phyloP scores from a whole-genome alignment of 2,797 vertebrate species.

The Leucoraja ocellata region DNA sequence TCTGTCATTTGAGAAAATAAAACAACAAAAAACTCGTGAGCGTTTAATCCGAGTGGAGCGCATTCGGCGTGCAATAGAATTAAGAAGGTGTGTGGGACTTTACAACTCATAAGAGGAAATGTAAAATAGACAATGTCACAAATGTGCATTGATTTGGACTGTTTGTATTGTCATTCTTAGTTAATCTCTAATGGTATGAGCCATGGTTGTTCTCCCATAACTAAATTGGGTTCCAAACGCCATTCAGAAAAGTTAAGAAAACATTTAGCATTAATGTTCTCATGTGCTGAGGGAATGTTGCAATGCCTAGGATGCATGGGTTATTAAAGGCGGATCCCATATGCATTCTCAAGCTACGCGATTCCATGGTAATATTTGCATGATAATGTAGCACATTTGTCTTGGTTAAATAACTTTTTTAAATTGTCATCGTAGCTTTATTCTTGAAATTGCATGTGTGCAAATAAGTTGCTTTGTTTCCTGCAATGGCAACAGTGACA shows the following conservation, averaged over 20 bases:
- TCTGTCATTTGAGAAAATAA: conserved; percentile 94
- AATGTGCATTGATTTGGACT: not conserved
- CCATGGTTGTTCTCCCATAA: not conserved
- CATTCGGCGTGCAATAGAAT: conserved; percentile 75
- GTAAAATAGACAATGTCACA: not conserved
- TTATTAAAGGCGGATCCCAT: not conserved
- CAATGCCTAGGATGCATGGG: not conserved
- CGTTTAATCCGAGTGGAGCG: conserved; percentile 80
- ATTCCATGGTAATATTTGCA: not conserved
- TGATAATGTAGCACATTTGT: not conserved
- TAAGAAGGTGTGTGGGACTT: conserved; percentile 71
- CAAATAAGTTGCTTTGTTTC: not conserved
- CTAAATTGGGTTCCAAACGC: not conserved
- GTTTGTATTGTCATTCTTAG: too few relatives aligned
- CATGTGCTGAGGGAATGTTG: not conserved
- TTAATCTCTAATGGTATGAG: not conserved
- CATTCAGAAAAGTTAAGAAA: not conserved
- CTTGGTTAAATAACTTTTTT: too few relatives aligned
- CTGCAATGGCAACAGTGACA: not conserved
- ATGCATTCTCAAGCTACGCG: not conserved
- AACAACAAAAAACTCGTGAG: conserved; percentile 83
- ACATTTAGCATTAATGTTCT: not conserved
- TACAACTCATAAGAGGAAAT: not conserved
- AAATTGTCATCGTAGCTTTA: too few relatives aligned
- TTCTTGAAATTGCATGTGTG: not conserved